Conservation (phyloP, 2,113 vertebrate genomes). For the Pristiophorus japonicus region DNA sequence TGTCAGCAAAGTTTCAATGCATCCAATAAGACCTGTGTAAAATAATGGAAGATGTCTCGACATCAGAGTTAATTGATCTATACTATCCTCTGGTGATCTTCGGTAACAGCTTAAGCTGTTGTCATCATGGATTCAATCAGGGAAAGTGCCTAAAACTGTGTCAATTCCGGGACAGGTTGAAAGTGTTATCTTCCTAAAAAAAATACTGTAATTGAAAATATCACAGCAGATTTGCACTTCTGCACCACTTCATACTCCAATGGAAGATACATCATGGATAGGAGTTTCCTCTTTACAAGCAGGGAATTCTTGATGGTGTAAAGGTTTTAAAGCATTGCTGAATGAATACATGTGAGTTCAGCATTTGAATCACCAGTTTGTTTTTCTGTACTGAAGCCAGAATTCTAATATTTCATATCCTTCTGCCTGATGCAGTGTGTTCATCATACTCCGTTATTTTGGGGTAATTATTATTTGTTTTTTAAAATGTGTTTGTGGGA, state of each 20-base stretch:
- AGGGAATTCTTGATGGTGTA: background rate
- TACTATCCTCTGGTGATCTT: background rate
- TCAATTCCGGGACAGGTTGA: slow-evolving; percentile 16
- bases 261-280: background rate
- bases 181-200: slow-evolving; percentile 6
- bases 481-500: background rate
- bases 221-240: background rate
- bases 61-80: background rate
- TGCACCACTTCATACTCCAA: background rate
- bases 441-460: background rate
- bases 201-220: slow-evolving; percentile 1
- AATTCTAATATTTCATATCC: background rate
- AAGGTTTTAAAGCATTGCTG: background rate
- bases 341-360: background rate
- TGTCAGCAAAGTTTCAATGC: background rate
- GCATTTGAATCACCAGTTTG: background rate
- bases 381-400: background rate
- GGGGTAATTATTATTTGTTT: background rate
- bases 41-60: background rate
- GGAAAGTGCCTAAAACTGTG: background rate
- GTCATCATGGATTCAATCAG: slow-evolving; percentile 3
- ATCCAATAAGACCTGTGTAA: background rate
- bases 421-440: background rate
- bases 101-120: background rate
- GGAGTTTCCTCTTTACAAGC: background rate